A percentile compares a stretch with the other conserved stretches of the same genome.
phyloP scores from a whole-genome alignment of 64 coral and sea anemone species.

The Platygyra sinensis region DNA sequence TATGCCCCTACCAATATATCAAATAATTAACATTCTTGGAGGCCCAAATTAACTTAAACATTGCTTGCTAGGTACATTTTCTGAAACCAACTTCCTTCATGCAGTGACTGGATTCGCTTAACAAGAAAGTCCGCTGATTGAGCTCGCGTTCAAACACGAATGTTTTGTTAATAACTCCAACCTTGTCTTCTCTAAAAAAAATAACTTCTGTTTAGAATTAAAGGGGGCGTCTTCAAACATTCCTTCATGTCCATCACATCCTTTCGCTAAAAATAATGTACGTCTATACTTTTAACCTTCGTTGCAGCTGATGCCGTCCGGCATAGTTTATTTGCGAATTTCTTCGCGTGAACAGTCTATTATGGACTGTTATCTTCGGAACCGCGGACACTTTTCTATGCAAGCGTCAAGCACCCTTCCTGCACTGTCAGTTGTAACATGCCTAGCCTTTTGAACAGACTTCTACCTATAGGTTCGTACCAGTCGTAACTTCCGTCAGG shows the following conservation, averaged over 20 bases:
- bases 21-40: background rate
- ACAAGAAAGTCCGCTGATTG: background rate
- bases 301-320: slow-evolving; percentile 18
- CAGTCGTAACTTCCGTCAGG: no score
- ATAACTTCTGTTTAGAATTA: background rate
- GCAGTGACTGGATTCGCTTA: background rate
- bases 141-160: slow-evolving; percentile 12
- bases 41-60: background rate
- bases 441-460: no score
- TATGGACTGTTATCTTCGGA: slow-evolving; percentile 5
- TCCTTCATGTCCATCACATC: slow-evolving; percentile 16
- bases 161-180: slow-evolving; percentile 7
- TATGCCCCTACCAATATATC: no score
- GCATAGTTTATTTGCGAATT: no score
- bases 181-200: slow-evolving; percentile 14
- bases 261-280: slow-evolving; percentile 11
- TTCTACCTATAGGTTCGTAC: no score
- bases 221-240: background rate
- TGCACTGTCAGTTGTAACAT: no score
- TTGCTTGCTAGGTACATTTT: background rate
- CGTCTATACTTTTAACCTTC: slow-evolving; percentile 25
- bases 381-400: background rate
- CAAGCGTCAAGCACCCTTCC: no score
- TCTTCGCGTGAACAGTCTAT: no score
- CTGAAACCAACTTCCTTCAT: slow-evolving; percentile 19